These are phyloP conservation scores for Lepidocolaptes lacrymiger DNA, from an alignment of 2,797 vertebrate species.

Conservation along the genomic window DNA sequence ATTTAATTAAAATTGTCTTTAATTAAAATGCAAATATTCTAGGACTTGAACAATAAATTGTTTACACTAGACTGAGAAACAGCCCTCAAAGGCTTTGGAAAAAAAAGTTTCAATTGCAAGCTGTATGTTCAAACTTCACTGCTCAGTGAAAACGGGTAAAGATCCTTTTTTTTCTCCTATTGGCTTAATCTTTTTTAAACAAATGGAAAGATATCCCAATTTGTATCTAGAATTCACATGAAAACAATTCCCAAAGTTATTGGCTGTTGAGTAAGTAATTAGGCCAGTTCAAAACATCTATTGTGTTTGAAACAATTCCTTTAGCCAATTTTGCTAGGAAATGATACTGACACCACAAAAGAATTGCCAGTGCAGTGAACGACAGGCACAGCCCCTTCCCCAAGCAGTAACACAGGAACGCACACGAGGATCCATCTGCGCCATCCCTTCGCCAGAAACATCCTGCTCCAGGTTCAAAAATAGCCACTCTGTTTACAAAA, in stretches of 20 bases:
- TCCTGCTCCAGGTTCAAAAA: conserved; percentile 54
- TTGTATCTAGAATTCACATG: conserved; percentile 44
- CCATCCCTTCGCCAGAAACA: conserved; percentile 48
- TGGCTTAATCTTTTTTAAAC: conserved; percentile 69
- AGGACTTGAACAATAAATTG: conserved; percentile 77
- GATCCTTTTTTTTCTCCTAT: conserved; percentile 40
- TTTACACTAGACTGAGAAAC: conserved; percentile 77
- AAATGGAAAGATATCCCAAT: conserved; percentile 61
- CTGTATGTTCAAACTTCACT: conserved; percentile 74
- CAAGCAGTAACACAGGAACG: accelerated
- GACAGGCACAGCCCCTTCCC: neutral
- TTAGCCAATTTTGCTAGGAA: conserved; percentile 35
- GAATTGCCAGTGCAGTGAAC: conserved; percentile 37
- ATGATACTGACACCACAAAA: conserved; percentile 15
- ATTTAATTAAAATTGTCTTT: conserved; percentile 78
- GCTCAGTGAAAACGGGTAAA: conserved; percentile 62
- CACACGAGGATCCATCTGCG: neutral
- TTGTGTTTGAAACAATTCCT: conserved; percentile 60
- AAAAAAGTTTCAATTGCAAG: conserved; percentile 66
- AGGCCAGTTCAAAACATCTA: conserved; percentile 49
- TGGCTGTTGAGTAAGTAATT: conserved; percentile 60
- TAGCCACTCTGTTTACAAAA: conserved; percentile 54
- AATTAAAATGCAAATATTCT: conserved; percentile 82
- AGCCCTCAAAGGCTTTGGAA: conserved; percentile 70
- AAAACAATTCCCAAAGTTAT: conserved; percentile 58